Percentiles rank a stretch among this genome's conserved stretches.
These are phyloP conservation scores for Rhinichthys osculus DNA, from an alignment of 2,797 vertebrate genomes.

Conservation along the genomic window DNA sequence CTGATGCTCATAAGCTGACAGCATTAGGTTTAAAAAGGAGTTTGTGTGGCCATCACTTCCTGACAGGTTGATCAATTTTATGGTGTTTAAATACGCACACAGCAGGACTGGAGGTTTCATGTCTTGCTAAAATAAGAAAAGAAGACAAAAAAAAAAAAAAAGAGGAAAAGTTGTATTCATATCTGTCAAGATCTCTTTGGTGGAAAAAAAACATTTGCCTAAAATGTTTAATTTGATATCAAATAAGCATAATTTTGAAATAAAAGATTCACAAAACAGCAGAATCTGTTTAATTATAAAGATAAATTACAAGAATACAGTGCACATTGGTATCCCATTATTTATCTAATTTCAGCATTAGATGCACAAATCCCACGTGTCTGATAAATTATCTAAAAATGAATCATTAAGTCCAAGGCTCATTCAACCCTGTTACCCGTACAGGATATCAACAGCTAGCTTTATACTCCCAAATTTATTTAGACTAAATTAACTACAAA, in stretches of 20 bases:
- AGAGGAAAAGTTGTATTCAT: not conserved
- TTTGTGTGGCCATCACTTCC: constrained; percentile 55
- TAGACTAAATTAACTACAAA: not conserved
- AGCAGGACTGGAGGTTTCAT: not conserved
- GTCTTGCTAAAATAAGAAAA: not conserved
- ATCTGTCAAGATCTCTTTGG: not conserved
- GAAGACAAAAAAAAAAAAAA: not conserved
- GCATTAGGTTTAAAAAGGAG: constrained; percentile 66
- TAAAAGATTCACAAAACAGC: not conserved
- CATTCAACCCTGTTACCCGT: not conserved
- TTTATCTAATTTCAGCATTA: not conserved
- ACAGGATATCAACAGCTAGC: not conserved
- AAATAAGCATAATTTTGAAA: not conserved
- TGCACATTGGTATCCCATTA: not conserved
- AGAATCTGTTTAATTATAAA: not conserved
- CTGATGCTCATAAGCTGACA: constrained; percentile 58
- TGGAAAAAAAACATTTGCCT: not conserved
- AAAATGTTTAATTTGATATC: not conserved
- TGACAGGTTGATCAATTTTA: constrained; percentile 57
- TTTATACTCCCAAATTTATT: not conserved
- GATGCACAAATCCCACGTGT: not conserved
- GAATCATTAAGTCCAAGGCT: not conserved
- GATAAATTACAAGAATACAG: not conserved
- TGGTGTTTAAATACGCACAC: constrained; percentile 63
- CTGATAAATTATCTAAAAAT: not conserved